These are phyloP conservation scores for Montipora capitata DNA, from an alignment of 92 coral and sea anemone species.

Conservation along the genomic window DNA sequence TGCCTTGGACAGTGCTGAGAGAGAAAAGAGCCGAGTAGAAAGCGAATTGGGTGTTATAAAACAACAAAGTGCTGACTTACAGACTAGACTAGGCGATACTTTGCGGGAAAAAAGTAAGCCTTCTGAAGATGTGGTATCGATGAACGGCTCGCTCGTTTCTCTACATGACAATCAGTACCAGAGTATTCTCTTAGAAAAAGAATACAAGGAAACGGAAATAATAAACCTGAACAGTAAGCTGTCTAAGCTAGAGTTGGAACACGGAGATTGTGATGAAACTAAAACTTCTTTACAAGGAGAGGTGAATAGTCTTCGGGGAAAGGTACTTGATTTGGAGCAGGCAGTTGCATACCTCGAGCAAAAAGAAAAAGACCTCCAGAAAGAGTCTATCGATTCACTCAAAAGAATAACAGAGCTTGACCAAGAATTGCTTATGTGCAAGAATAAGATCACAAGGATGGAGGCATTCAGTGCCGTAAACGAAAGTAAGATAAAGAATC, in stretches of 20 bases:
- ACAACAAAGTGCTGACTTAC: constrained; percentile 71
- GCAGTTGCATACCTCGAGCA: constrained; percentile 63
- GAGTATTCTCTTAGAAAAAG: constrained; percentile 57
- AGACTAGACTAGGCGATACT: constrained; percentile 53
- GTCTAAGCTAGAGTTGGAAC: constrained; percentile 75
- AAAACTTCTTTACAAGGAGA: constrained; percentile 67
- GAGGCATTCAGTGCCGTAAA: constrained; percentile 79
- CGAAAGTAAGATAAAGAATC: constrained; percentile 75
- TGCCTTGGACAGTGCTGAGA: constrained; percentile 66
- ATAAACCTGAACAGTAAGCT: constrained; percentile 65
- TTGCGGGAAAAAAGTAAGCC: constrained; percentile 76
- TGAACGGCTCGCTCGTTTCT: constrained; percentile 64
- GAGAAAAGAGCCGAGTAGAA: constrained; percentile 76
- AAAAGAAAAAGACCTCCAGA: constrained; percentile 79
- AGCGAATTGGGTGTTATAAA: constrained; percentile 71
- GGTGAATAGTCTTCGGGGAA: constrained; percentile 45
- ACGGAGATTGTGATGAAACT: constrained; percentile 60
- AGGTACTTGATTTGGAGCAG: constrained; percentile 74
- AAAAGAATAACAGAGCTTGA: constrained; percentile 78
- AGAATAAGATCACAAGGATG: constrained; percentile 81
- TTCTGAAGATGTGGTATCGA: constrained; percentile 51
- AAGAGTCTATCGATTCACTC: constrained; percentile 78
- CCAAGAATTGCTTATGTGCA: constrained; percentile 83
- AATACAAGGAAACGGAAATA: constrained; percentile 75
- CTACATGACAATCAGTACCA: constrained; percentile 73